Base-by-base conservation (phyloP, 2,797 vertebrate genomes). In the Lepilemur ruficaudatus region DNA sequence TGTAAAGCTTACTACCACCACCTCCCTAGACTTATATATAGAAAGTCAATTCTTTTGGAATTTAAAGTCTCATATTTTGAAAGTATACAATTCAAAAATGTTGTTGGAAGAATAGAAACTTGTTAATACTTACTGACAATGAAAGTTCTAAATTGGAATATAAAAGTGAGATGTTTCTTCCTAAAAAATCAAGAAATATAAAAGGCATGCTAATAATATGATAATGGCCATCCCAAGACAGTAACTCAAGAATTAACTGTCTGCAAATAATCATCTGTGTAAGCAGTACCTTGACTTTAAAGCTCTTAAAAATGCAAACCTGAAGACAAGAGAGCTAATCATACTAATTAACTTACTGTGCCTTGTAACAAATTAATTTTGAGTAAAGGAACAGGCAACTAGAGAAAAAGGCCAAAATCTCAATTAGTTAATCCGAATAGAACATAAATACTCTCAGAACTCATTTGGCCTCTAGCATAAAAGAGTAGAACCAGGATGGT, bases 401-500 rank as follows among this genome's bases (percentile, higher is more conserved):
- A 94, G 92, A 97, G 85, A 81, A 94, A 97, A 97, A 97, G 82
- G 69, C 81, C 95, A 96, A 97, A 97, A 92, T 96, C 52, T 91
- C 88, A 93, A 92, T 97, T 95, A 97, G 84, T 95, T 97, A 93
- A 95, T 95, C 92, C 2, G 5, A 96, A 96, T 46, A 88, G 80
- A 96, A 95, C 59, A 94, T 69, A 97, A 95, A 97, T 96, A 96
- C 59, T 93, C 93, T 96, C 94, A 95, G 65, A 97, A 93, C 55
- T 86, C 88, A 82, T 89, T 90, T 96, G 79, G 52, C 95, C 78
- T 87, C 95, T 97, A 89, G 78, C 96, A 69, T 88, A 41, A 93
- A 81, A 93, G 38, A 82, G 28, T 30, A 79, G 70, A 93, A 67
- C 25, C 0, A 2, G 35, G 11, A n/a, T 32, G 48, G 43, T 55